Evolutionary conservation across 2,797 vertebrate species (phyloP), one percentile per base, ranked within the genome.

Genomic region (Carapus acus): DNA sequence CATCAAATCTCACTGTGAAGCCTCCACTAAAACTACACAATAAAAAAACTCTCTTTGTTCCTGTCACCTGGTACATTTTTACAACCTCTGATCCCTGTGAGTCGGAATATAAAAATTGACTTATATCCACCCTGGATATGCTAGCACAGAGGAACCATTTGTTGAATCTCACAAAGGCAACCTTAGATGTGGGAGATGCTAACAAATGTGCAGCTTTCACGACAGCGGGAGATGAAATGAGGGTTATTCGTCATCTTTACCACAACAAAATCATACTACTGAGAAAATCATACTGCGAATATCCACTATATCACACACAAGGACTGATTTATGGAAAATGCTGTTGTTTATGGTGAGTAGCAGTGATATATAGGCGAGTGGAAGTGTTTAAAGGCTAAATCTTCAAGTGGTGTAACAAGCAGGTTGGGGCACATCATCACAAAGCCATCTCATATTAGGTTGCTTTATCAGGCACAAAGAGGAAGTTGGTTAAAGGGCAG

Each of bases 381-480:
- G n/a, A n/a, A n/a, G n/a, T n/a, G n/a, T n/a, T n/a, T n/a, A n/a
- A n/a, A n/a, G n/a, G n/a, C n/a, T n/a, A n/a, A n/a, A n/a, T n/a
- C n/a, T n/a, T n/a, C n/a, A n/a, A n/a, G n/a, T n/a, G n/a, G n/a
- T n/a, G n/a, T n/a, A n/a, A n/a, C n/a, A n/a, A n/a, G n/a, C n/a
- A n/a, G n/a, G n/a, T n/a, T n/a, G n/a, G n/a, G n/a, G 44, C 17
- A 43, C 24, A 39, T 16, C 41, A 46, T 11, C 18, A 40, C 18
- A 72, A 3, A 62, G 16, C 17, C 27, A 51, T 27, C 16, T 43
- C 23, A 46, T n/a, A n/a, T 22, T 31, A 22, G n/a, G 12, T 15
- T n/a, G 19, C 38, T 31, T 21, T 67, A 29, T 27, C 13, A 29
- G 23, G 17, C 39, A 31, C 13, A 6, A 21, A 18, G 5, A 34